phyloP scores from a whole-genome alignment of 2,888 invertebrate species.

The Cephus spinipes region DNA sequence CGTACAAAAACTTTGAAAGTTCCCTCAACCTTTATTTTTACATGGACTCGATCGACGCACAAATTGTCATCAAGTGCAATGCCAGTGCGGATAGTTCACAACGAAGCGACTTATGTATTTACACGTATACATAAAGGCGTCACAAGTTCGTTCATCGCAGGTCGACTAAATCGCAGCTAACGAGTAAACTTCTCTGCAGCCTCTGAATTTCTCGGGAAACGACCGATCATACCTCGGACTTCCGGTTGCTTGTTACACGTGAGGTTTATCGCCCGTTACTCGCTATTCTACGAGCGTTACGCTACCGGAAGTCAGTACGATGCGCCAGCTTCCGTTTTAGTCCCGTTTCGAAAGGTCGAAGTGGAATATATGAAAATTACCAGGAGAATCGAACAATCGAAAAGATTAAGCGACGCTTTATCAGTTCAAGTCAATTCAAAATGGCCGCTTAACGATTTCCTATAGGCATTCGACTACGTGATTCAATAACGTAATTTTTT shows the following conservation, averaged over 20 bases:
- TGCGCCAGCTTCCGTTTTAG: conserved; percentile 21
- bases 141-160: not conserved
- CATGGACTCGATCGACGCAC: not conserved
- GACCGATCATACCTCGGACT: not conserved
- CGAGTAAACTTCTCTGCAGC: not conserved
- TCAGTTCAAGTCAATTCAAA: not conserved
- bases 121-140: not conserved
- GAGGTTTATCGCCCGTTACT: conserved; percentile 28
- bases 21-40: not conserved
- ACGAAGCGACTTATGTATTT: not conserved
- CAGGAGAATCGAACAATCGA: too few species aligned
- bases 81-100: not conserved
- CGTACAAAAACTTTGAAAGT: not conserved
- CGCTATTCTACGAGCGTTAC: conserved; percentile 30
- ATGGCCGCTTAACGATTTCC: not conserved
- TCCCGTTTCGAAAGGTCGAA: conserved; percentile 14
- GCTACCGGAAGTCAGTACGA: conserved; percentile 30
- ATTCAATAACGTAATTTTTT: not conserved
- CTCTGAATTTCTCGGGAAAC: not conserved
- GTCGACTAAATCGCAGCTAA: not conserved
- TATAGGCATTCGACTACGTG: not conserved
- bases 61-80: not conserved
- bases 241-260: not conserved
- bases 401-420: not conserved
- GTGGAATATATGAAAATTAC: not conserved